Percentiles rank a stretch among this genome's conserved stretches.
phyloP scores from a whole-genome alignment of 1,140 invertebrate species.

The Drosophila trapezifrons region DNA sequence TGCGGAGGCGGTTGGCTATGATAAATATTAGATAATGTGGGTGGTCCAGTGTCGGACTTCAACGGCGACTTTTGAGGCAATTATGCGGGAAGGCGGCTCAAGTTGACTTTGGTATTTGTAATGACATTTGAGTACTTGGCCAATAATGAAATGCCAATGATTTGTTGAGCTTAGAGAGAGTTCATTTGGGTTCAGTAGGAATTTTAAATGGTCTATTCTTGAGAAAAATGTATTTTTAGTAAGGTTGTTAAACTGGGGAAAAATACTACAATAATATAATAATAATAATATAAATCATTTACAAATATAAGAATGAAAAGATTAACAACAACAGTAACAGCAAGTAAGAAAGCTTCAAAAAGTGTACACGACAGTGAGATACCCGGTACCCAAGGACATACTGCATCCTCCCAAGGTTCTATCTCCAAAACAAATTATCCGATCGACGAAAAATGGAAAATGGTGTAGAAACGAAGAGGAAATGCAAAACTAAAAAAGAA shows the following conservation, averaged over 20 bases:
- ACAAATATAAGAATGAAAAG: too few species aligned
- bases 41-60: background rate
- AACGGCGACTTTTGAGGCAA: conserved; percentile 8
- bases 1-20: conserved; percentile 20
- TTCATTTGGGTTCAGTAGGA: background rate
- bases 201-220: background rate
- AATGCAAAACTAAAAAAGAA: too few species aligned
- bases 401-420: too few species aligned
- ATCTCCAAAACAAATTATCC: too few species aligned
- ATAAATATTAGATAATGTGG: conserved; percentile 65
- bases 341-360: too few species aligned
- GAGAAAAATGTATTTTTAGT: background rate
- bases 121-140: conserved; percentile 12
- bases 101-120: conserved; percentile 1
- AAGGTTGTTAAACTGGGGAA: background rate
- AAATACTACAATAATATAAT: background rate
- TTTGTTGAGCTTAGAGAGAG: conserved; percentile 13
- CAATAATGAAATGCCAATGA: conserved; percentile 35
- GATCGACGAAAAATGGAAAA: too few species aligned
- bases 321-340: too few species aligned
- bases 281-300: too few species aligned
- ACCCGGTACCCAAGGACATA: too few species aligned
- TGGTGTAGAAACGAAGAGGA: too few species aligned
- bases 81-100: conserved; percentile 15
- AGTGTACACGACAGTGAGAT: too few species aligned